Base-by-base conservation (phyloP, 2,113 vertebrate species). In the Chloebia gouldiae region DNA sequence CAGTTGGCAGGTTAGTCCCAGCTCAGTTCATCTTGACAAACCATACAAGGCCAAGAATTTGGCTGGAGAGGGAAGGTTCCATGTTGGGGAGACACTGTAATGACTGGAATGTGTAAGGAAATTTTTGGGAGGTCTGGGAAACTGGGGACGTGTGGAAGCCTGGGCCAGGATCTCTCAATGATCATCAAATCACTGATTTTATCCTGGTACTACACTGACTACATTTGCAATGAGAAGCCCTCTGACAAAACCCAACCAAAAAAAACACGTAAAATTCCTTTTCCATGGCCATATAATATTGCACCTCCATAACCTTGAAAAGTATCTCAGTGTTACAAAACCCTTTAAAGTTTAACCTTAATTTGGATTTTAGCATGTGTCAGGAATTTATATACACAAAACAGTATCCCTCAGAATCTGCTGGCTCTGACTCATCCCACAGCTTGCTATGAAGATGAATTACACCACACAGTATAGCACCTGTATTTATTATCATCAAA, bases 401-500 rank as follows among this genome's bases (percentile, higher is more conserved):
- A 44, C 18, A 88, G 64, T 16, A 65, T 37, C 28, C 45, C 39
- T 88, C 64, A 35, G 49, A 93, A 45, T 79, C 60, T 92, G 66
- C 86, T 66, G 53, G 27, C 60, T 81, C 76, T 70, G 83, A 92
- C 73, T 81, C 85, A 89, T 93, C 51, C 57, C 56, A 82, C 57
- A 92, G 77, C 57, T 94, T 87, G 24, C 90, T 88, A 59, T 35
- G 30, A 95, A 95, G 80, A 95, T 39, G 35, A 75, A 90, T 82
- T 89, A 83, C 69, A 87, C 80, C 90, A 86, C 92, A 88, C 28
- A 72, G 42, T 84, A 95, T 20, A 89, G 59, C 90, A 98, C 95
- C 95, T 96, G 91, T 88, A 95, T 96, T 96, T 93, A 95, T 97
- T 96, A 97, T 88, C 95, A 97, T 96, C 92, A 97, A 96, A 97